phyloP scores from a whole-genome alignment of 2,797 vertebrate genomes.

The Erethizon dorsatum region DNA sequence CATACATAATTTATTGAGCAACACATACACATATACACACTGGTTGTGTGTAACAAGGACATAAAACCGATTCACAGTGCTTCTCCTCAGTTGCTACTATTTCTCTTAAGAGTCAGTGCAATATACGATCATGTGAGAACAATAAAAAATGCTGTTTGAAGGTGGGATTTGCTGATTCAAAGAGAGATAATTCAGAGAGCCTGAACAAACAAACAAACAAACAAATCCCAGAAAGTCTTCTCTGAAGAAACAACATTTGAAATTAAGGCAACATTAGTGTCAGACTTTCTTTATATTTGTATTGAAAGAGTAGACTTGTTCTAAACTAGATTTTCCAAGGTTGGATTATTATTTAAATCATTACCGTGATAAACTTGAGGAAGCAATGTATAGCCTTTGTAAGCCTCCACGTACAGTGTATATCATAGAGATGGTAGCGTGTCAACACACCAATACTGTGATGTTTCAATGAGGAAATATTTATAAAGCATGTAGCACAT shows the following conservation, averaged over 20 bases:
- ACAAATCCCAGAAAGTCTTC: background rate
- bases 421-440: background rate
- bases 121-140: background rate
- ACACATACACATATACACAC: background rate
- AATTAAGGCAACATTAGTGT: background rate
- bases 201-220: background rate
- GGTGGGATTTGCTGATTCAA: background rate
- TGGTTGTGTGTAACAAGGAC: background rate
- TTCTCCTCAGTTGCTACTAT: background rate
- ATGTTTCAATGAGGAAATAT: slow-evolving; percentile 24
- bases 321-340: background rate
- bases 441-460: background rate
- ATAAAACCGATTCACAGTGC: background rate
- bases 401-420: background rate
- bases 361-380: background rate
- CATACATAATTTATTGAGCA: background rate
- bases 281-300: background rate
- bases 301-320: background rate
- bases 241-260: background rate
- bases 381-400: background rate
- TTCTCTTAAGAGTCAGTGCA: background rate
- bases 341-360: background rate
- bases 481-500: background rate
- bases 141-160: background rate
- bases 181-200: background rate